Conservation (phyloP, 1,140 invertebrate species). For the Babylonia areolata region DNA sequence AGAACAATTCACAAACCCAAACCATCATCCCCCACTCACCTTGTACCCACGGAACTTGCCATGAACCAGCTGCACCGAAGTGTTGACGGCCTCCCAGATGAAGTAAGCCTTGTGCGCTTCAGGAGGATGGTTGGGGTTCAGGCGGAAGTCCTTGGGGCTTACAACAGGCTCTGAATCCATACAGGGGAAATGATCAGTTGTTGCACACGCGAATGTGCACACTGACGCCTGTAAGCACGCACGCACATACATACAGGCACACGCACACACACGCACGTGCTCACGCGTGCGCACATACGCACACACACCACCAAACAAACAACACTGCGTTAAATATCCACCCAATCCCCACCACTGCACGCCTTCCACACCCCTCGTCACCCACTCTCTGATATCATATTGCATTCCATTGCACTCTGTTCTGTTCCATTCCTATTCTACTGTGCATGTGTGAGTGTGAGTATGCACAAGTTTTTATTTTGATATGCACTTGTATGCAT, state of each 20-base stretch:
- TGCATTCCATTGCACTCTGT: too few relatives aligned
- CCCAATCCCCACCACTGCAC: too few relatives aligned
- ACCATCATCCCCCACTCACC: too few relatives aligned
- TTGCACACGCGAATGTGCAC: not conserved
- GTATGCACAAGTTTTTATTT: too few relatives aligned
- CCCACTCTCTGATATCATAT: too few relatives aligned
- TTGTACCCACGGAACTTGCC: conserved; percentile 70
- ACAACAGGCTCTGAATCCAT: too few relatives aligned
- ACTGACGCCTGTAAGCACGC: not conserved
- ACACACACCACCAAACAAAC: not conserved
- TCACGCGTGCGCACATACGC: not conserved
- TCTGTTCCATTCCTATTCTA: too few relatives aligned
- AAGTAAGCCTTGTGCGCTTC: conserved; percentile 65
- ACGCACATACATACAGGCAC: not conserved
- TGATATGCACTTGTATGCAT: too few relatives aligned
- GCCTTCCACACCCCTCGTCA: too few relatives aligned
- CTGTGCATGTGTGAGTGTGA: too few relatives aligned
- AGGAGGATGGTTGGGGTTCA: conserved; percentile 57
- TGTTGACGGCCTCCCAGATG: conserved; percentile 69
- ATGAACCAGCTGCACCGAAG: conserved; percentile 54
- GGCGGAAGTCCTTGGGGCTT: conserved; percentile 65
- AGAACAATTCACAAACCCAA: not conserved
- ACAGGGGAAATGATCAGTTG: too few relatives aligned
- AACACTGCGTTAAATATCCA: not conserved
- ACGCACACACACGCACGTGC: not conserved